Conservation (phyloP, 2,113 vertebrate genomes). For the Syngnathus scovelli region DNA sequence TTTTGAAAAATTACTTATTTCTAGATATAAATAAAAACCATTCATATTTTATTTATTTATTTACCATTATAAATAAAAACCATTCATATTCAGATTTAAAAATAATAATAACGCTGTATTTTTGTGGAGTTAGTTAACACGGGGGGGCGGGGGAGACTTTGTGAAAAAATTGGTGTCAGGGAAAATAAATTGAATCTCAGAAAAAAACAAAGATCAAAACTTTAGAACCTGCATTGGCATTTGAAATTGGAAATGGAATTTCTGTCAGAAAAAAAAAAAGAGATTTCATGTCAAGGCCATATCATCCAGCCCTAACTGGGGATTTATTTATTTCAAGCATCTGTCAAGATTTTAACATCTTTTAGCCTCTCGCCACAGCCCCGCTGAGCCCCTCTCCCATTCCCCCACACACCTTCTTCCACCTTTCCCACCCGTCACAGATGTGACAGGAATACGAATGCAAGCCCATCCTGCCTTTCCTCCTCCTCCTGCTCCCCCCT, state of each 20-base stretch:
- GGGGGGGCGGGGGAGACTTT: too few relatives aligned
- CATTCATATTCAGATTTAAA: too few relatives aligned
- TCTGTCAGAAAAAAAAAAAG: background rate
- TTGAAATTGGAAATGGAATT: background rate
- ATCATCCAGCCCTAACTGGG: background rate
- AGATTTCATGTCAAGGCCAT: background rate
- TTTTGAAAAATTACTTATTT: too few relatives aligned
- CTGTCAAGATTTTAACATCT: conserved; percentile 1
- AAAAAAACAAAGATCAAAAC: background rate
- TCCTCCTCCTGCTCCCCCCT: conserved; percentile 14
- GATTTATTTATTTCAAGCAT: conserved; percentile 34
- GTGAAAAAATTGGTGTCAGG: background rate
- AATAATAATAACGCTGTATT: background rate
- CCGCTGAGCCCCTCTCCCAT: conserved; percentile 30
- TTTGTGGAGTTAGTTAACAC: background rate
- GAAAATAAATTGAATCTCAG: background rate
- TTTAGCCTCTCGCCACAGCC: conserved; percentile 25
- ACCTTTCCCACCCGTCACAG: conserved; percentile 42
- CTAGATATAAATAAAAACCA: too few relatives aligned
- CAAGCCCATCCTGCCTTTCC: conserved; percentile 12
- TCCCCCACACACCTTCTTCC: conserved; percentile 35
- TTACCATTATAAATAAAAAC: too few relatives aligned
- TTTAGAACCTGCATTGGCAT: background rate
- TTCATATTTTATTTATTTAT: too few relatives aligned
- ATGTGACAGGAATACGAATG: conserved; percentile 75